Base-by-base conservation (phyloP, 35 echinoderm and acorn worm species). In the Chiridota heheva region DNA sequence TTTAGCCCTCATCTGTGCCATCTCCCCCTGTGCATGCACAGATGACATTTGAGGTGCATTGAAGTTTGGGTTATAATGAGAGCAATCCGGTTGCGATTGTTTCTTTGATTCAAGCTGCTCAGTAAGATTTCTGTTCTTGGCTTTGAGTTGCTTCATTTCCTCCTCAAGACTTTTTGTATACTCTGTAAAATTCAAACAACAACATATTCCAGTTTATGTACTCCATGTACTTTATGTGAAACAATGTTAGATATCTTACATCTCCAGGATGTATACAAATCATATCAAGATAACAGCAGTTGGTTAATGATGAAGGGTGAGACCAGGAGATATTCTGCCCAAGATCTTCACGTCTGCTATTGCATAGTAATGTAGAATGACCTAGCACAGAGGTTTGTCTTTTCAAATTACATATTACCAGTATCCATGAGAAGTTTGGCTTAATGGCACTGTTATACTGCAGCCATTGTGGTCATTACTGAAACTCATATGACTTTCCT, bases 121-220 rank as follows among this genome's bases (percentile, higher is more conserved):
- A 28, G 73, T 70, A n/a, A 96, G 53, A 18, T 80, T 58, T n/a
- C 92, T 82, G 18, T 84, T 82, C 62, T 96, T 72, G 27, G 72
- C 68, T 73, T 96, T 96, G 1, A 96, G 46, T 36, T 90, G 72
- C 34, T 87, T 73, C 35, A 76, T 71, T 68, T 96, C 92, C 57
- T 79, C 84, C 42, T 96, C 92, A 32, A 96, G 42, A 57, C 68
- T 76, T 72, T 87, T 83, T 17, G 71, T 71, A 90, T 96, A 96
- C n/a, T 87, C 92, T 96, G 40, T 39, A 44, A 69, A 38, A 44
- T n/a, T n/a, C n/a, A n/a, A n/a, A n/a, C n/a, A n/a, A n/a, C n/a
- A n/a, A n/a, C n/a, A n/a, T n/a, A n/a, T n/a, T n/a, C n/a, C n/a
- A n/a, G n/a, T n/a, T n/a, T n/a, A n/a, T n/a, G n/a, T n/a, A n/a